Evolutionary conservation across 2,113 vertebrate species (phyloP).

Genomic region (Tyto alba): DNA sequence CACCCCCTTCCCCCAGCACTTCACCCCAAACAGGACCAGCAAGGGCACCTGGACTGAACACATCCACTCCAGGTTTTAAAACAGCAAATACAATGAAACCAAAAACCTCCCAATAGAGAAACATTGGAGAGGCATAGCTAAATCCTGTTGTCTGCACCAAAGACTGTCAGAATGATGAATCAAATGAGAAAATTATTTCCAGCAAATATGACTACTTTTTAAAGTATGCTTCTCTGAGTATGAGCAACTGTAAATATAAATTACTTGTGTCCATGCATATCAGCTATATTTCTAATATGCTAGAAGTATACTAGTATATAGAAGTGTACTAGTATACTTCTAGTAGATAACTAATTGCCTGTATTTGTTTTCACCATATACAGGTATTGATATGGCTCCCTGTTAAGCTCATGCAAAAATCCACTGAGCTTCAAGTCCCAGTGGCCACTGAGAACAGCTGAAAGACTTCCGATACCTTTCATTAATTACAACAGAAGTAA

Average conservation of each 20-base stretch:
- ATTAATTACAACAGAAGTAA: not conserved
- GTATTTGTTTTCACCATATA: not conserved
- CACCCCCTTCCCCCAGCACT: not conserved
- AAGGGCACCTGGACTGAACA: not conserved
- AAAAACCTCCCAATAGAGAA: not conserved
- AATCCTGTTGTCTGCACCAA: not conserved
- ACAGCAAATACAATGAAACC: not conserved
- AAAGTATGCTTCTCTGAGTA: not conserved
- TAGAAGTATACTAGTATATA: not conserved
- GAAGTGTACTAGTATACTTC: not conserved
- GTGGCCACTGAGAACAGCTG: not conserved
- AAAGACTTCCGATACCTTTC: not conserved
- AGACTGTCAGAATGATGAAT: not conserved
- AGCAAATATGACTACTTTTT: not conserved
- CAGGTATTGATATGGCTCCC: not conserved
- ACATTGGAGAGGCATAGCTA: not conserved
- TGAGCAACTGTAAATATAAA: not conserved
- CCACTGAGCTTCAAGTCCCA: not conserved
- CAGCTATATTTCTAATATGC: not conserved
- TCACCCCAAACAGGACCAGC: not conserved
- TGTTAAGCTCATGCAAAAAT: not conserved
- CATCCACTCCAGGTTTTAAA: fast-evolving
- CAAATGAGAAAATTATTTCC: not conserved
- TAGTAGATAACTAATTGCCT: not conserved
- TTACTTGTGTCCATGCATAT: too few species aligned